A percentile compares a stretch with the other conserved stretches of the same genome.
Evolutionary conservation across 2,888 invertebrate species (phyloP).

Genomic region (Agrotis ipsilon): DNA sequence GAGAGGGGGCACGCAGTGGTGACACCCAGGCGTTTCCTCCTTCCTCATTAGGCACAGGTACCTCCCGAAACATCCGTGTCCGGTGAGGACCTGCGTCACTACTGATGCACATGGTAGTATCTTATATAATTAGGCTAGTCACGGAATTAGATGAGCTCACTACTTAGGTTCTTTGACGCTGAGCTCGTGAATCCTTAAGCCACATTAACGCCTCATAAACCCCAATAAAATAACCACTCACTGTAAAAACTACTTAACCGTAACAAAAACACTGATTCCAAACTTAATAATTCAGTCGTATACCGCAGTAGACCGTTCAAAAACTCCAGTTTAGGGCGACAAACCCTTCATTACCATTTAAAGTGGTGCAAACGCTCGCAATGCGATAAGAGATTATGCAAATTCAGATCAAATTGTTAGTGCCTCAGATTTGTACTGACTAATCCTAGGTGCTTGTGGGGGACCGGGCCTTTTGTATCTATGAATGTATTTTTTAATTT

Average conservation of each 20-base stretch:
- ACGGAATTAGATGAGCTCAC: too few relatives aligned
- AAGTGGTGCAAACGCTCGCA: constrained; percentile 80
- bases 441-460: constrained; percentile 67
- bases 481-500: constrained; percentile 49
- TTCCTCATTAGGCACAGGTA: too few relatives aligned
- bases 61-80: too few relatives aligned
- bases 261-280: constrained; percentile 54
- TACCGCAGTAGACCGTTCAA: constrained; percentile 61
- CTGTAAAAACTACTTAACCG: constrained; percentile 39
- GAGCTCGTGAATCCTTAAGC: too few relatives aligned
- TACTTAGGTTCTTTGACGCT: too few relatives aligned
- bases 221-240: constrained; percentile 19
- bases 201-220: not conserved
- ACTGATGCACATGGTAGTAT: too few relatives aligned
- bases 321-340: constrained; percentile 63
- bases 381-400: constrained; percentile 75
- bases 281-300: constrained; percentile 57
- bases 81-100: too few relatives aligned
- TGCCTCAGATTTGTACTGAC: constrained; percentile 74
- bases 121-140: too few relatives aligned
- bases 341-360: constrained; percentile 84
- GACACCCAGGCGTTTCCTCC: too few relatives aligned
- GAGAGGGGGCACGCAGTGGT: too few relatives aligned
- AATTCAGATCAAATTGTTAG: constrained; percentile 86
- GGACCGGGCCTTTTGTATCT: constrained; percentile 37